phyloP scores from a whole-genome alignment of 1,140 invertebrate species.

The fruit fly (Drosophila melanogaster) region DNA sequence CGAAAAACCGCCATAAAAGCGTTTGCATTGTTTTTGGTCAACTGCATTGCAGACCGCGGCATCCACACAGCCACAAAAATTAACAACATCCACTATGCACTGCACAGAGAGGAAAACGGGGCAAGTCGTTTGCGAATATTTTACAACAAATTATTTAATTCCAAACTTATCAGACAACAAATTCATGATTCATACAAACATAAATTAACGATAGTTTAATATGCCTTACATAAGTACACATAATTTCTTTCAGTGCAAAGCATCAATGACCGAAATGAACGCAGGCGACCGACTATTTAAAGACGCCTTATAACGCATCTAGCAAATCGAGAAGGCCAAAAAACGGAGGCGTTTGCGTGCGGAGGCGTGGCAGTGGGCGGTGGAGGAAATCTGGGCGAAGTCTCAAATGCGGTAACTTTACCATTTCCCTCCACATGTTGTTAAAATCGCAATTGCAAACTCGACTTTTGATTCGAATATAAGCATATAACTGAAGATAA shows the following conservation, averaged over 20 bases:
- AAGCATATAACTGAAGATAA: too few relatives aligned
- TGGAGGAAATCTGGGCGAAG: slow-evolving; percentile 14
- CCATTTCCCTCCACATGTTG: neutral
- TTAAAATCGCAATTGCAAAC: neutral
- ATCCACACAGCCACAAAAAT: slow-evolving; percentile 5
- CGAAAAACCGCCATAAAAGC: slow-evolving; percentile 58
- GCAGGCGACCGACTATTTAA: slow-evolving; percentile 45
- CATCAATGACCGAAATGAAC: slow-evolving; percentile 22
- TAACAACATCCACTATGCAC: slow-evolving; percentile 16
- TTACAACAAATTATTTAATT: neutral
- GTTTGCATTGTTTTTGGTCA: slow-evolving; percentile 73
- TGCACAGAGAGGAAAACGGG: neutral
- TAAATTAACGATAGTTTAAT: too few relatives aligned
- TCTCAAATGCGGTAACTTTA: slow-evolving; percentile 12
- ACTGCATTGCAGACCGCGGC: slow-evolving; percentile 65
- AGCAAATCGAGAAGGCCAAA: slow-evolving; percentile 22
- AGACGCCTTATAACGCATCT: slow-evolving; percentile 34
- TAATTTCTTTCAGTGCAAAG: slow-evolving; percentile 3
- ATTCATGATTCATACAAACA: too few relatives aligned
- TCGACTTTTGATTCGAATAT: too few relatives aligned
- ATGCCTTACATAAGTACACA: too few relatives aligned
- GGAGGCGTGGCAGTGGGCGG: slow-evolving; percentile 27
- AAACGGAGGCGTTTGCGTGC: slow-evolving; percentile 29
- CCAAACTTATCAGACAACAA: too few relatives aligned
- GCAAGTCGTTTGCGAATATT: neutral